Base-by-base conservation (phyloP, 2,113 vertebrate genomes). In the Oplegnathus fasciatus region DNA sequence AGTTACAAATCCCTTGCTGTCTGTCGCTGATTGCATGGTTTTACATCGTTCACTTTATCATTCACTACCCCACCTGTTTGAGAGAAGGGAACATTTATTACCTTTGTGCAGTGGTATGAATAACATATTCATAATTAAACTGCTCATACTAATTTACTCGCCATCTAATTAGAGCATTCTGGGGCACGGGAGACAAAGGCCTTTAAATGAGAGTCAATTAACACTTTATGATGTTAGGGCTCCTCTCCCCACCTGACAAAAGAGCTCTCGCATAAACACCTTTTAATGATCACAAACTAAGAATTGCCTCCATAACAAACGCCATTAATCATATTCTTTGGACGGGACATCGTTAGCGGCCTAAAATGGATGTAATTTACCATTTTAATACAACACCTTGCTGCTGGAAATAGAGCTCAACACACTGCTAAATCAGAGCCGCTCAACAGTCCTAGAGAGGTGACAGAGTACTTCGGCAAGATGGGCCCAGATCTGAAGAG, bases 51-150 rank as follows among this genome's bases (percentile, higher is more conserved):
- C n/a, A 18, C 42, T 58, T n/a, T 28, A 44, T 69, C 37, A 60
- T 58, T 75, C 20, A 64, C 76, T 75, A 78, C 57, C 52, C 30
- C 52, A 84, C 71, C 74, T 58, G 42, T 74, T 70, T 37, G 46
- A 82, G 34, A 75, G 52, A 72, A 2, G n/a, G 32, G 48, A 32
- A 52, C 34, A 55, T 67, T 70, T 78, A 91, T 89, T 48, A 76
- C 44, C 68, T 78, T 57, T 28, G 71, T 70, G 78, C 81, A 84
- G 3, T 50, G 58, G 32, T 62, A 86, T 84, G 80, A 81, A 83
- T 88, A 91, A 86, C 87, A 83, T 85, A 91, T 90, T 86, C 75
- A 79, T 87, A 85, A 91, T 92, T 91, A 91, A 86, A 82, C 86
- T 74, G 83, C 83, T 89, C 85, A 61, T 32, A n/a, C 75, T 87